Percentiles rank a stretch among this genome's conserved stretches.
These are phyloP conservation scores for Parnassius smintheus DNA, from an alignment of 2,888 invertebrate species.

Conservation along the genomic window DNA sequence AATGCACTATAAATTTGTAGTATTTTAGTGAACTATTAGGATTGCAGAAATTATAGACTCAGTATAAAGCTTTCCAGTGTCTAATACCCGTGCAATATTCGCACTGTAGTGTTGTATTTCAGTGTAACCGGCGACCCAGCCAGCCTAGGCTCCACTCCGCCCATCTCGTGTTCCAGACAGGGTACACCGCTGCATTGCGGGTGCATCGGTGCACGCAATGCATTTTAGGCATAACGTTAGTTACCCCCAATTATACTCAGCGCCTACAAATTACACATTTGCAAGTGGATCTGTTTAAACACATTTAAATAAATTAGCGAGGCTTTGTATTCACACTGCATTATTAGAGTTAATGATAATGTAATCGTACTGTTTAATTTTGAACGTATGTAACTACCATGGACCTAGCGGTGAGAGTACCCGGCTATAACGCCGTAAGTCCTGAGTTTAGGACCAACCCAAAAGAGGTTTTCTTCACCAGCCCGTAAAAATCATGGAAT, in stretches of 20 bases:
- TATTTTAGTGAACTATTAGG: too few species aligned
- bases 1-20: not conserved
- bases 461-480: too few species aligned
- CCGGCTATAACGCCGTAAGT: too few species aligned
- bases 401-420: too few species aligned
- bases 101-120: not conserved
- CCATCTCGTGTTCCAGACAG: conserved; percentile 15
- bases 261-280: not conserved
- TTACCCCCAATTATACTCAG: not conserved
- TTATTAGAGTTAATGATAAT: too few species aligned
- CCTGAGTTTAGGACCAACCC: too few species aligned
- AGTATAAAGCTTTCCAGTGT: too few species aligned
- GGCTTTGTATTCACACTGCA: too few species aligned
- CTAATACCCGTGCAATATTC: not conserved
- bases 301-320: not conserved
- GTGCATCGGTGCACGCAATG: conserved; percentile 17
- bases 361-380: too few species aligned
- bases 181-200: conserved; percentile 17
- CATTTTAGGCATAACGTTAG: conserved; percentile 1
- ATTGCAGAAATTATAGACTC: too few species aligned
- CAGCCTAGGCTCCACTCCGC: conserved; percentile 15
- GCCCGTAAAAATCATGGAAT: too few species aligned
- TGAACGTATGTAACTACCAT: too few species aligned
- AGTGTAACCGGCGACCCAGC: not conserved
- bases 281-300: not conserved